Evolutionary conservation across 2,797 vertebrate genomes (phyloP), one percentile per base, ranked within the genome.

Genomic region (Anguilla pacifica): DNA sequence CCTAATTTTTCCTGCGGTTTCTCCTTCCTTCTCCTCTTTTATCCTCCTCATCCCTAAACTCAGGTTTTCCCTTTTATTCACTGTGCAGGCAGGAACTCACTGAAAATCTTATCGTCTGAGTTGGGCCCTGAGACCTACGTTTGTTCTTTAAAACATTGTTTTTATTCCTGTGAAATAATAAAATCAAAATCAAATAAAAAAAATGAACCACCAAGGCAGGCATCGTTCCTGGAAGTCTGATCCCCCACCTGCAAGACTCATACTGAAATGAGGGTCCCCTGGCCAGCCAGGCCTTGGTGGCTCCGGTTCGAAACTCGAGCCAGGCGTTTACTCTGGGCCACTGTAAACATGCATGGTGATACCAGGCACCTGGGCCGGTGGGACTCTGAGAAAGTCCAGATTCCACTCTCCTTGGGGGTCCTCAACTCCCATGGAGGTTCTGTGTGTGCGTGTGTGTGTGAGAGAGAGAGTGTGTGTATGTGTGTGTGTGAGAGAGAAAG

Each of bases 341-440:
- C 39, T 86, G 61, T 70, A 86, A 86, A 86, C 85, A 86, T 28
- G 43, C 64, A 28, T 19, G 6, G 2, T 49, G 59, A 49, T 2
- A 70, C 61, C 61, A 67, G 64, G 43, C 39, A 43, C 61, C 59
- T 46, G n/a, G 61, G 22, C 25, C 6, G 43, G 39, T 55, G 61
- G 6, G 43, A 11, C 59, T 51, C 64, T 86, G 43, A 72, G 25
- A 51, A 70, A 86, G 64, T 72, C 35, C 64, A 86, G 64, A 67
- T 70, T 86, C 35, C 57, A 4, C 39, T 57, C 84, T 43, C 59
- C 17, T 84, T 55, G 51, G 82, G 79, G 59, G 84, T 39, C 55
- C 10, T 9, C 25, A 31, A 35, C 51, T 51, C 83, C 15, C 13
- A 5, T 22, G 59, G 84, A 53, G n/a, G 2, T 46, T 70, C 7